These are phyloP conservation scores for Squalus acanthias DNA, from an alignment of 2,797 vertebrate genomes.

Conservation along the genomic window DNA sequence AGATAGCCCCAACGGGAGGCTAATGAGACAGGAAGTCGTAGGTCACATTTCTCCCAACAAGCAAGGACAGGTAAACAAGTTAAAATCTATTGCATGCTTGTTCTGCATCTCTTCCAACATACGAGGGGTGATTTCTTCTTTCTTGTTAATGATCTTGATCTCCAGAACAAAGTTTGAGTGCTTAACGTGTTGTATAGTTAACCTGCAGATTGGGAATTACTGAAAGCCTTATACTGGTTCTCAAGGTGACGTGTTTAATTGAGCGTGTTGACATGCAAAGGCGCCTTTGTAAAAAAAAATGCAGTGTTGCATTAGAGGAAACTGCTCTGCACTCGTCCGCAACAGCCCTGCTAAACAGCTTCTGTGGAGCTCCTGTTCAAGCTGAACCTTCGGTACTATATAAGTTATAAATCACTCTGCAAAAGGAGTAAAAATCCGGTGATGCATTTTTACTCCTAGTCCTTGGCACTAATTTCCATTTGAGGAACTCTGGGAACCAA, in stretches of 20 bases:
- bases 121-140: not conserved
- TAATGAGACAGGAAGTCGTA: conserved; percentile 78
- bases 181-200: not conserved
- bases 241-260: not conserved
- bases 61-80: conserved; percentile 72
- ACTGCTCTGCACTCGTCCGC: not conserved
- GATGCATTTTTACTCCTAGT: not conserved
- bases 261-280: not conserved
- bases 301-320: not conserved
- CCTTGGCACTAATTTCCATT: not conserved
- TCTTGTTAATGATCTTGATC: not conserved
- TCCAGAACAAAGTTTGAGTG: not conserved
- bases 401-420: not conserved
- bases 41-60: conserved; percentile 80
- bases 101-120: not conserved
- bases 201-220: not conserved
- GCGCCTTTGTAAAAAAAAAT: not conserved
- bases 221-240: not conserved
- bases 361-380: not conserved
- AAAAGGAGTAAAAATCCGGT: not conserved
- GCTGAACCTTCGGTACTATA: not conserved
- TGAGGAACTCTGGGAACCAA: not conserved
- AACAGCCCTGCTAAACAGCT: not conserved
- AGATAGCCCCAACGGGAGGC: conserved; percentile 75
- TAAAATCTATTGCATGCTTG: not conserved